Conservation (phyloP, 2,113 vertebrate species). For the Crotalus viridis region DNA sequence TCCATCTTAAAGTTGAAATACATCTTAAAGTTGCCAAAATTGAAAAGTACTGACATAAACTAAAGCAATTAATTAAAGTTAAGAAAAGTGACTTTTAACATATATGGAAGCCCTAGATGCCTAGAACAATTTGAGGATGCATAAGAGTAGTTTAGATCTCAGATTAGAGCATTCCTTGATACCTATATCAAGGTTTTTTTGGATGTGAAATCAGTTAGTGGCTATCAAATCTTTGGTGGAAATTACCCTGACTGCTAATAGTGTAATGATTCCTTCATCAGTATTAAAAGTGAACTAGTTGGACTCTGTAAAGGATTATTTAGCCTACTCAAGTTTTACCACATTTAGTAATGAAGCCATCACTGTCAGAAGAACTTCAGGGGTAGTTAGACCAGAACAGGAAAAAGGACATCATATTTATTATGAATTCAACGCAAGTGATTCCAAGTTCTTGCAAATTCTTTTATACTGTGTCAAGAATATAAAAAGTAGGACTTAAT, state of each 20-base stretch:
- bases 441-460: background rate
- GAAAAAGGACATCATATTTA: background rate
- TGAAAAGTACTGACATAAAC: background rate
- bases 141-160: background rate
- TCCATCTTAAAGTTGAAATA: background rate
- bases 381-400: background rate
- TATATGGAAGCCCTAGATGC: background rate
- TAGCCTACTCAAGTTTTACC: background rate
- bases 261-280: background rate
- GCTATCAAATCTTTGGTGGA: background rate
- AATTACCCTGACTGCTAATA: background rate
- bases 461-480: background rate
- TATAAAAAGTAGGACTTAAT: background rate
- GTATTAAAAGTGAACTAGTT: background rate
- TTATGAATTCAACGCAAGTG: rapidly evolving
- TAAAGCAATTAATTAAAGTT: background rate
- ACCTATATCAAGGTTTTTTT: background rate
- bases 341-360: background rate
- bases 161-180: background rate
- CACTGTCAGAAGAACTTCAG: background rate
- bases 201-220: background rate
- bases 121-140: background rate
- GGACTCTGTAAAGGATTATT: background rate
- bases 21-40: background rate
- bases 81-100: background rate